Conservation (phyloP, 2,888 invertebrate genomes). For the Cryptocheilus praepositus region DNA sequence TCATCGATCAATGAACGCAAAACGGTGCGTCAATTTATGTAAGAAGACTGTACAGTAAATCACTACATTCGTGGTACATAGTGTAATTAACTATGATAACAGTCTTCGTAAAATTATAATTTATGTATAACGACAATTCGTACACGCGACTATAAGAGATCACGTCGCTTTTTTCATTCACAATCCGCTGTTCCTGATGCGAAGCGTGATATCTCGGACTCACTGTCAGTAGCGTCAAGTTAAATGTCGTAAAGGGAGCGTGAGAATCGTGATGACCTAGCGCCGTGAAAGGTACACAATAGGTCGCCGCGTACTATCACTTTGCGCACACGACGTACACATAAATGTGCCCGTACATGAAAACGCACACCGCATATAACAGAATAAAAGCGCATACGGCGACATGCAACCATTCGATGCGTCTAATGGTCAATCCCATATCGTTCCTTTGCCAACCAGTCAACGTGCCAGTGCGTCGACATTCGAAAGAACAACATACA, state of each 20-base stretch:
- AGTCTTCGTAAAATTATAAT: too few relatives aligned
- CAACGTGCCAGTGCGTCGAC: background rate
- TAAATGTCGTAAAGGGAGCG: slow-evolving; percentile 59
- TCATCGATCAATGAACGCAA: too few relatives aligned
- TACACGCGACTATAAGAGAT: background rate
- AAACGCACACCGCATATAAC: too few relatives aligned
- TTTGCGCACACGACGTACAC: slow-evolving; percentile 2
- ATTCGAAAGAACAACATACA: background rate
- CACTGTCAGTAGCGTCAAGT: slow-evolving; percentile 22
- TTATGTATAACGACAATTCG: too few relatives aligned
- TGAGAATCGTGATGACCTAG: slow-evolving; percentile 63
- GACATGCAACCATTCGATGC: background rate
- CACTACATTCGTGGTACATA: too few relatives aligned
- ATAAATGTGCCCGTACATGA: too few relatives aligned
- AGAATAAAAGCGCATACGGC: background rate
- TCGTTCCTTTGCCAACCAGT: background rate
- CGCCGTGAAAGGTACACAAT: slow-evolving; percentile 29
- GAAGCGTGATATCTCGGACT: background rate
- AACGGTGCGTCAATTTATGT: too few relatives aligned
- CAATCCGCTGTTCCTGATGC: too few relatives aligned
- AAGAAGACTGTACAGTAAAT: too few relatives aligned
- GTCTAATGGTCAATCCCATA: background rate
- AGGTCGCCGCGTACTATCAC: slow-evolving; percentile 14
- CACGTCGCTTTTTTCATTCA: background rate
- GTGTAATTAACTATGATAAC: too few relatives aligned